Evolutionary conservation across 2,888 invertebrate genomes (phyloP), one percentile per base, ranked within the genome.

Genomic region (Synergus japonicus): DNA sequence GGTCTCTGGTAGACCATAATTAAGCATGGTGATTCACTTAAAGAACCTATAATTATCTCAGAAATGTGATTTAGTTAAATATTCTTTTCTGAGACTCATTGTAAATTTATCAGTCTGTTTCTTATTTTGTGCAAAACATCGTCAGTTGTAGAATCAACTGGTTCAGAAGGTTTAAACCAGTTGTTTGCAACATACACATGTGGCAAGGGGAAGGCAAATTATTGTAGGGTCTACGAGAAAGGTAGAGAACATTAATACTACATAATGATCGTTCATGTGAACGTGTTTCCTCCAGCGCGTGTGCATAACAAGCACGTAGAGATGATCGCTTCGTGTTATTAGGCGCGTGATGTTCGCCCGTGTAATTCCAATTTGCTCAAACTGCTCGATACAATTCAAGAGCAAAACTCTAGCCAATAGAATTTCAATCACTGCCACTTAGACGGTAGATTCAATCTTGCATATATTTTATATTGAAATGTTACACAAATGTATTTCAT

Each of bases 321-420:
- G 60, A 60, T 60, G 60, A 60, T 60, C 60, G 60, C 60, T 60
- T 60, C 60, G 22, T 60, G 60, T 60, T 60, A 60, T 60, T 60
- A 60, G 60, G 60, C 29, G 60, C 60, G 60, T 60, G 60, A 60
- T 12, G 60, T 60, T 60, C 10, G 12, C 12, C 13, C 22, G 60
- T 60, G 22, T 60, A 60, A 60, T 60, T 60, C 22, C 60, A 60
- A 60, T 60, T 18, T 60, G 60, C 60, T 60, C 60, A 22, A 60
- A 60, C 60, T 60, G 12, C 22, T 22, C 22, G 22, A 29, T 60
- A 60, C 22, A 18, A 60, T 60, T 60, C 60, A 60, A 60, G 22
- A 60, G 60, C 60, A 60, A 10, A 60, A 22, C 13, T 60, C 60
- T 60, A 29, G 60, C 60, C 60, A 60, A 60, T 60, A 60, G 60